Evolutionary conservation across 2,113 vertebrate genomes (phyloP).

Genomic region (Pyrgilauda ruficollis): DNA sequence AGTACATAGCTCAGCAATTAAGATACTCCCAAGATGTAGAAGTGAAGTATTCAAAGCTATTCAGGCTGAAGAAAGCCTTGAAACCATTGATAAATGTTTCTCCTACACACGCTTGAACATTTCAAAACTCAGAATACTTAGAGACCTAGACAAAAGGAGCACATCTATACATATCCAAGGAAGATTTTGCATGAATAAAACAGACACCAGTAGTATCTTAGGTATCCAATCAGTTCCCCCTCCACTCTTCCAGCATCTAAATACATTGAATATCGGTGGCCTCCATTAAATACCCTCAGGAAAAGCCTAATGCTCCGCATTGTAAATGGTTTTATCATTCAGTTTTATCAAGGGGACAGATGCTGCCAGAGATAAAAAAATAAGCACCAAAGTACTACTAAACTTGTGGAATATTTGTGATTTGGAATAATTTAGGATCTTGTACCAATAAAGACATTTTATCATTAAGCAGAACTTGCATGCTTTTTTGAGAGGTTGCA

Average conservation of each 20-base stretch:
- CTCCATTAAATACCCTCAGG: neutral
- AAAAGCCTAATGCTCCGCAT: neutral
- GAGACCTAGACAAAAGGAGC: neutral
- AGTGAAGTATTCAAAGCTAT: neutral
- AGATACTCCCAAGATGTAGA: neutral
- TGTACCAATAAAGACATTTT: neutral
- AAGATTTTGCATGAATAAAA: neutral
- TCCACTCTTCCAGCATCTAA: neutral
- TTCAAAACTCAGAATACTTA: neutral
- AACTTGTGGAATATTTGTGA: neutral
- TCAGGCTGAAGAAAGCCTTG: neutral
- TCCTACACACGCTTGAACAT: neutral
- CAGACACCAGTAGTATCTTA: neutral
- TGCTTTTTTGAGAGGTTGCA: neutral
- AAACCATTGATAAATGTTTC: neutral
- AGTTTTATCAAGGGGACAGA: neutral
- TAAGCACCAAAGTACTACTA: neutral
- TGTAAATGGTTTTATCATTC: neutral
- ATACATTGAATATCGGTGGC: neutral
- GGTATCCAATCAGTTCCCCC: neutral
- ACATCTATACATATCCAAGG: neutral
- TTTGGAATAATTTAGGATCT: neutral
- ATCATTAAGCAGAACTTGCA: constrained; percentile 1
- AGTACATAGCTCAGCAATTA: neutral
- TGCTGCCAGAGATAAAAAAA: neutral